phyloP scores from a whole-genome alignment of 2,797 vertebrate genomes.

The Calcarius lapponicus region DNA sequence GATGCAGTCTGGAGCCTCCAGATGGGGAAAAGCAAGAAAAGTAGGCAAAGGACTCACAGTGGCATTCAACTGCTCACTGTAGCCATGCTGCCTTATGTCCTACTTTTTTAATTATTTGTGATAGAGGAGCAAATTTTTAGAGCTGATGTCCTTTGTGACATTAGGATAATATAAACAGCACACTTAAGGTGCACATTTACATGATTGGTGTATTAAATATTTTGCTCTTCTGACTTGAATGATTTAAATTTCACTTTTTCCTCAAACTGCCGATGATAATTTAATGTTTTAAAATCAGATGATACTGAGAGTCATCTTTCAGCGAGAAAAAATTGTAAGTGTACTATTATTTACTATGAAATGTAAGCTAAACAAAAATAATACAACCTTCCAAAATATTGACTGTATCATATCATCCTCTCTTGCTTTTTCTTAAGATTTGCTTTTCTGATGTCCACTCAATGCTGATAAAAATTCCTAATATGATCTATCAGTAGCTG shows the following conservation, averaged over 20 bases:
- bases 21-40: neutral
- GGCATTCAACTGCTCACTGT: neutral
- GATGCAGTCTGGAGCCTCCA: neutral
- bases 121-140: neutral
- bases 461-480: neutral
- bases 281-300: constrained; percentile 51
- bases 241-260: constrained; percentile 17
- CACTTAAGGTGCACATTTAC: neutral
- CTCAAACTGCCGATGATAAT: constrained; percentile 21
- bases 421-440: neutral
- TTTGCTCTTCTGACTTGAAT: neutral
- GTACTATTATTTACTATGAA: neutral
- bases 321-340: neutral
- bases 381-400: neutral
- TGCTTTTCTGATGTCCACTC: neutral
- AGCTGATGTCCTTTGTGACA: neutral
- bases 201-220: neutral
- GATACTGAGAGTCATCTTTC: neutral
- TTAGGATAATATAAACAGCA: neutral
- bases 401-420: neutral
- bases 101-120: neutral
- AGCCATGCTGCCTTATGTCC: neutral
- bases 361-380: neutral
- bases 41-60: neutral
- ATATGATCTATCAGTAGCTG: neutral